Evolutionary conservation across 2,797 vertebrate species (phyloP).

Genomic region (Remorina albescens): DNA sequence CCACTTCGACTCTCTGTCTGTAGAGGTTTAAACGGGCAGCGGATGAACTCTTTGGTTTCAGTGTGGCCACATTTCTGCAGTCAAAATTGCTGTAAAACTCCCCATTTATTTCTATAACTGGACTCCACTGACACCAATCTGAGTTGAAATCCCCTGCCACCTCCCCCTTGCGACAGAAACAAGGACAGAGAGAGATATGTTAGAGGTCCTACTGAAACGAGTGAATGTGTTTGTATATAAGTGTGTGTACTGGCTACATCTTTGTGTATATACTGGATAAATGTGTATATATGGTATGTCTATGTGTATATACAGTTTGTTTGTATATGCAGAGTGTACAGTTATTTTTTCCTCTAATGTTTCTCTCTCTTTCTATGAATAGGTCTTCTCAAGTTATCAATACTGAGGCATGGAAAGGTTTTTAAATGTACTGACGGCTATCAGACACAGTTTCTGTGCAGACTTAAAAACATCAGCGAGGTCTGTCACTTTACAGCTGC

Average conservation of each 20-base stretch:
- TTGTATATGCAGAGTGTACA: conserved; percentile 88
- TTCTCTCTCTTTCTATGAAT: conserved; percentile 81
- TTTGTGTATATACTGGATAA: conserved; percentile 86
- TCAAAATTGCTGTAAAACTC: conserved; percentile 59
- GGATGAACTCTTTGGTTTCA: conserved; percentile 71
- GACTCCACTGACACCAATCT: conserved; percentile 74
- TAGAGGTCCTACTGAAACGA: conserved; percentile 81
- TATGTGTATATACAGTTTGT: conserved; percentile 85
- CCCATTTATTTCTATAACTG: conserved; percentile 71
- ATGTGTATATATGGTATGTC: conserved; percentile 84
- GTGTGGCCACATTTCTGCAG: conserved; percentile 67
- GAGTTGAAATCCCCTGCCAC: conserved; percentile 71
- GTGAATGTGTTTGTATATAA: conserved; percentile 85
- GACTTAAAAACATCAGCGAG: conserved; percentile 75
- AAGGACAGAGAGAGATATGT: conserved; percentile 81
- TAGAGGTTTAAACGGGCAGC: conserved; percentile 60
- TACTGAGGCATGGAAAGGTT: conserved; percentile 76
- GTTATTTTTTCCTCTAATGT: conserved; percentile 83
- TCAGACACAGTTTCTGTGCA: conserved; percentile 81
- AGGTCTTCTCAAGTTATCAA: conserved; percentile 76
- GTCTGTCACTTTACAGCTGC: conserved; percentile 79
- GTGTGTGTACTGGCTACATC: conserved; percentile 79
- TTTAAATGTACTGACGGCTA: conserved; percentile 74
- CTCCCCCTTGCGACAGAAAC: conserved; percentile 68
- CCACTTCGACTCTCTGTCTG: conserved; percentile 56